These are phyloP conservation scores for Coremacera marginata DNA, from an alignment of 2,888 invertebrate species.

Conservation along the genomic window DNA sequence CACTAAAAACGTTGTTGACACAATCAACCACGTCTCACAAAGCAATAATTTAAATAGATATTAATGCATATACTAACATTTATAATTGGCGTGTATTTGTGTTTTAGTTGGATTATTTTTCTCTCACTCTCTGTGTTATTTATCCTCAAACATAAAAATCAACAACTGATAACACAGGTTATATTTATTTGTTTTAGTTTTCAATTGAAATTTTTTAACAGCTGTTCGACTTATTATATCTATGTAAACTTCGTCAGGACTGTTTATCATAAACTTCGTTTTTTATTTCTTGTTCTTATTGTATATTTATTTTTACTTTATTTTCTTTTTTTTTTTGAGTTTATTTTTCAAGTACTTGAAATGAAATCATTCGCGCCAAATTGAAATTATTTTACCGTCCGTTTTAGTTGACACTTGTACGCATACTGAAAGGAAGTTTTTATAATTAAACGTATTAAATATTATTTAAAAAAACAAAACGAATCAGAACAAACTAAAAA, in stretches of 20 bases:
- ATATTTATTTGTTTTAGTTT: background rate
- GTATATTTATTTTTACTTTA: background rate
- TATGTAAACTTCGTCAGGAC: background rate
- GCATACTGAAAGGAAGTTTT: constrained; percentile 41
- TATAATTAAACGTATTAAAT: background rate
- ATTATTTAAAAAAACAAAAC: background rate
- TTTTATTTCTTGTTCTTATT: background rate
- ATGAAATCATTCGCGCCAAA: background rate
- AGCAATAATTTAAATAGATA: too few species aligned
- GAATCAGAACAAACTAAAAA: constrained; percentile 29
- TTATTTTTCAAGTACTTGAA: too few species aligned
- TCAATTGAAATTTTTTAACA: background rate
- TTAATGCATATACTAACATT: too few species aligned
- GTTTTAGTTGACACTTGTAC: constrained; percentile 38
- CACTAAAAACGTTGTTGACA: too few species aligned
- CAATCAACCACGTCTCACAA: too few species aligned
- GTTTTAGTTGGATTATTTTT: background rate
- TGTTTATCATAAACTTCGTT: background rate
- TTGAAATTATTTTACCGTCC: constrained; percentile 35
- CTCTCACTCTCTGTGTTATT: background rate
- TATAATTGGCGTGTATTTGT: background rate
- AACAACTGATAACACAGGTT: constrained; percentile 5
- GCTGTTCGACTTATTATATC: background rate
- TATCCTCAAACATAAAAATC: background rate
- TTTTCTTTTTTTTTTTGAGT: background rate